Evolutionary conservation across 2,888 invertebrate species (phyloP), one percentile per base, ranked within the genome.

Genomic region (Steinernema carpocapsae): DNA sequence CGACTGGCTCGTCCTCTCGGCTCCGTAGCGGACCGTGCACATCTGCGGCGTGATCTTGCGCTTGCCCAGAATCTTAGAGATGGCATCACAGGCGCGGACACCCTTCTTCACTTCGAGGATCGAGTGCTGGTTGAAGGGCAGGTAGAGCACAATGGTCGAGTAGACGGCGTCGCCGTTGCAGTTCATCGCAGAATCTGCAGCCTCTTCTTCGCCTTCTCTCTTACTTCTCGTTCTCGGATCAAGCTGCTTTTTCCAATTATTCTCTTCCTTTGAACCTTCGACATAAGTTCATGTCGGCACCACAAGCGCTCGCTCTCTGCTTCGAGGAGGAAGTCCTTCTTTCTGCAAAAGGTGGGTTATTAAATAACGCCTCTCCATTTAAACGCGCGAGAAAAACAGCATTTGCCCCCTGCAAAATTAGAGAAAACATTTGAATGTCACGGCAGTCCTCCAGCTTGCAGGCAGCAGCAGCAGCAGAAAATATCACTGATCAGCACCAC

Each of bases 121-220:
- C 12, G 85, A 85, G 73, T 87, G 87, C 75, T 86, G 86, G 72
- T 82, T 83, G 74, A 87, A 87, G 17, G 87, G 87, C 59, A 87
- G 78, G 79, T 87, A 85, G 7, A 87, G 80, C 70, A 80, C 77
- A 59, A 87, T 80, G 73, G 86, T 75, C 14, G 72, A 51, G 42
- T 72, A 29, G 32, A 32, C 64, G 64, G 17, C 29, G 37, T 64
- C 64, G 64, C 64, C 64, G 64, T 37, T 64, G 29, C 37, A 26
- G n/a, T 7, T 64, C 64, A 64, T 64, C 64, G 22, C 64, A 17
- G 29, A n/a, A n/a, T n/a, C 64, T 24, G 52, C 24, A 22, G 10
- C 52, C 10, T 24, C 22, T 52, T 24, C 22, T 52, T 52, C 24
- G 29, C 32, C 64, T 22, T 64, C 26, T 64, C 29, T 56, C 56